phyloP scores from a whole-genome alignment of 2,888 invertebrate genomes.

The Xanthorhoe spadicearia region DNA sequence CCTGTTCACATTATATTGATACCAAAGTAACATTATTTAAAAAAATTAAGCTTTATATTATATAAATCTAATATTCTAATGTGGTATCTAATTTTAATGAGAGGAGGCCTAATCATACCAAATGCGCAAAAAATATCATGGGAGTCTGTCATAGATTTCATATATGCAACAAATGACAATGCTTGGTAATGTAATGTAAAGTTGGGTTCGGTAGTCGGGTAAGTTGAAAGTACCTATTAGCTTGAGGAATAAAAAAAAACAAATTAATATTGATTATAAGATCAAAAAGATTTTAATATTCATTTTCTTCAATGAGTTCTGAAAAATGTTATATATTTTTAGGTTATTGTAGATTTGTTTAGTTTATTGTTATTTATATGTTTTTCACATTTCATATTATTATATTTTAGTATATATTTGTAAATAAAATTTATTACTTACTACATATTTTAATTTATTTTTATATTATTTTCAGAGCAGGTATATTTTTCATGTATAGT shows the following conservation, averaged over 20 bases:
- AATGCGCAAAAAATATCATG: conserved; percentile 1
- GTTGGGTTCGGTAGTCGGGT: background rate
- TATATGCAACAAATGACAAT: conserved; percentile 15
- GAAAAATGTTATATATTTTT: background rate
- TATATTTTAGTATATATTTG: conserved; percentile 19
- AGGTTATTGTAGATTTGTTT: background rate
- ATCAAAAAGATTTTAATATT: too few species aligned
- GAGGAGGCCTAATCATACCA: conserved; percentile 16
- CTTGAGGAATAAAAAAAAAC: too few species aligned
- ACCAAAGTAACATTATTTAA: conserved; percentile 10
- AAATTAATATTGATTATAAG: too few species aligned
- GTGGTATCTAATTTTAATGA: conserved; percentile 27
- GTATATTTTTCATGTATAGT: conserved; percentile 40
- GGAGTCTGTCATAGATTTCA: background rate
- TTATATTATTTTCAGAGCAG: conserved; percentile 40
- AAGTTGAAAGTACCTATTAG: too few species aligned
- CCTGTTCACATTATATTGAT: conserved; percentile 45
- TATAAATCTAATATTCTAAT: conserved; percentile 10
- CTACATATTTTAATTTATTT: conserved; percentile 24
- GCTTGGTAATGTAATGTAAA: background rate
- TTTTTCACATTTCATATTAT: conserved; percentile 3
- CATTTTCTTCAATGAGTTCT: too few species aligned
- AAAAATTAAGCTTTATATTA: background rate
- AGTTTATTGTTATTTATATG: conserved; percentile 1
- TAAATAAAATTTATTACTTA: conserved; percentile 14